Base-by-base conservation (phyloP, 2,797 vertebrate species). In the Clarias platycephalus region DNA sequence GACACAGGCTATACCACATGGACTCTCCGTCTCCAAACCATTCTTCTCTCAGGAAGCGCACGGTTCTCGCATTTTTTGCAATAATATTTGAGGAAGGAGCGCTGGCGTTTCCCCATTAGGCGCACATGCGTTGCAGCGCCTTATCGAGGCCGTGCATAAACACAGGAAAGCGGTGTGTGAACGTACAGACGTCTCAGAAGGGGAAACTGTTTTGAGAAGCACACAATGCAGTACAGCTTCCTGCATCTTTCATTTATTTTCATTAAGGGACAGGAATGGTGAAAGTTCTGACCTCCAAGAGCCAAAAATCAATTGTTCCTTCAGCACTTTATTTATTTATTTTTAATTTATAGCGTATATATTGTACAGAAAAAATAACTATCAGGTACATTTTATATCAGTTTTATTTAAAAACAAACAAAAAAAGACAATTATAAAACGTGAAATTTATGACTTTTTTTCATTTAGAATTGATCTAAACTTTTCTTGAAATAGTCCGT, bases 141-240 rank as follows among this genome's bases (percentile, higher is more conserved):
- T 88, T 87, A 83, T 80, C 79, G 60, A 85, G 44, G 72, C 34
- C 18, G 80, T 49, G 24, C 77, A 86, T 83, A 84, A 88, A 85
- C 82, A 76, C 85, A 86, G 86, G 88, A 90, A 89, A 83, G 60
- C 80, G 9, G 44, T 44, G 62, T 40, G 81, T 85, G 85, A 86
- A 60, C 57, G 20, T 62, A 70, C 53, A 22, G 84, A 72, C 13
- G 66, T 63, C 72, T 86, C 26, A 57, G 80, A 55, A 49, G 49
- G 81, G 86, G 86, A 90, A 90, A 71, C 64, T 3, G 28, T 74
- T 82, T 57, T n/a, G 24, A 55, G 40, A 49, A 60, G 79, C 28
- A 57, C 76, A 89, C 86, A 90, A 88, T 89, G 64, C 74, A 74
- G 44, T 57, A 28, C 80, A 79, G 74, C 87, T 89, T 90, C 89